Conservation (phyloP, 2,888 invertebrate genomes). For the Exephanes ischioxanthus region DNA sequence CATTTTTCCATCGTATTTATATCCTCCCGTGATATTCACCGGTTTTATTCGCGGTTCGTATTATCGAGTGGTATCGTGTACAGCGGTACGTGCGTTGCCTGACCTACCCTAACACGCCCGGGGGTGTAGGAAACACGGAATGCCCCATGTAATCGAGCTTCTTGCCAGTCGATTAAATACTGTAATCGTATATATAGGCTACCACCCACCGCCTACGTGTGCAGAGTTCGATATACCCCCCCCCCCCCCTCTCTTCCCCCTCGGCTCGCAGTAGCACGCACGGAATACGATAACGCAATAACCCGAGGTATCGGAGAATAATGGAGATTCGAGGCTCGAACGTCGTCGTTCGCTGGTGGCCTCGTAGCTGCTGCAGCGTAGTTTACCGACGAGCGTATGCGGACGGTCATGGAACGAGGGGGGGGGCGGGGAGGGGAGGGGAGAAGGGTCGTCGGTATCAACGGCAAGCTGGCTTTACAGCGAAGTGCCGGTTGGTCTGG, state of each 20-base stretch:
- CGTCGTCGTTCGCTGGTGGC: conserved; percentile 30
- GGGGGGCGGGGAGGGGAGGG: background rate
- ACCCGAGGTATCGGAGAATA: conserved; percentile 44
- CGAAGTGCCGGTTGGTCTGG: conserved; percentile 31
- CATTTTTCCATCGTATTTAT: conserved; percentile 33
- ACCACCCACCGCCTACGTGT: background rate
- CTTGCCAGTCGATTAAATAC: conserved; percentile 34
- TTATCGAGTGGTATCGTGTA: conserved; percentile 7
- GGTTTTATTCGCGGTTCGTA: background rate
- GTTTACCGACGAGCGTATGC: conserved; percentile 44
- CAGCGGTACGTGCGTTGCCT: conserved; percentile 30
- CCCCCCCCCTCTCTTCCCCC: background rate
- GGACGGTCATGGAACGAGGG: conserved; percentile 10
- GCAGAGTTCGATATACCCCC: conserved; percentile 39
- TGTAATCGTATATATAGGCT: background rate
- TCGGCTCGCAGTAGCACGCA: conserved; percentile 1
- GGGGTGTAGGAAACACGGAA: conserved; percentile 23
- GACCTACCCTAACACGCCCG: conserved; percentile 50
- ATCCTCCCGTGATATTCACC: background rate
- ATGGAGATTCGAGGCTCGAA: conserved; percentile 52
- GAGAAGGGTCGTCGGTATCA: conserved; percentile 47
- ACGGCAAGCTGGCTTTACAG: conserved; percentile 44
- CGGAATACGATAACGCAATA: conserved; percentile 38
- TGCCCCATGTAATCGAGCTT: conserved; percentile 23
- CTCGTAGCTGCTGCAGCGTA: conserved; percentile 37